phyloP scores from a whole-genome alignment of 2,888 invertebrate species.

The Scaptodrosophila latifasciaeformis region DNA sequence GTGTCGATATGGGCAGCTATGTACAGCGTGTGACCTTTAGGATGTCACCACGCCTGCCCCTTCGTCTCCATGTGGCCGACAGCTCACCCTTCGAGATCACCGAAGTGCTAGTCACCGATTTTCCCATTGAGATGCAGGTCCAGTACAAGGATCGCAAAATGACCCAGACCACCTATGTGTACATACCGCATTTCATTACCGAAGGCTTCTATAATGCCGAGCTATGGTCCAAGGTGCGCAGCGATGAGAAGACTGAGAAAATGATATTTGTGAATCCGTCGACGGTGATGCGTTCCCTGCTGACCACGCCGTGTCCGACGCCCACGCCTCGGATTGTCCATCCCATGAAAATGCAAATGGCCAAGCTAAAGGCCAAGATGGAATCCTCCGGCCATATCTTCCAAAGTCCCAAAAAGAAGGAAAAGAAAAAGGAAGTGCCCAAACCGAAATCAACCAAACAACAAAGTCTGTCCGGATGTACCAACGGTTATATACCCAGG shows the following conservation, averaged over 20 bases:
- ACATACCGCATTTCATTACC: constrained; percentile 38
- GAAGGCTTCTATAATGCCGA: constrained; percentile 38
- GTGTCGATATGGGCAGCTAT: constrained; percentile 35
- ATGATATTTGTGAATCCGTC: constrained; percentile 52
- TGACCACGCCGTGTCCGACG: constrained; percentile 13
- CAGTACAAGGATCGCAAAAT: constrained; percentile 33
- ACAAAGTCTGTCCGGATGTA: no score
- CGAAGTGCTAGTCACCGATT: constrained; percentile 39
- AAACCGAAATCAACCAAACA: neutral
- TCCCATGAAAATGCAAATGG: neutral
- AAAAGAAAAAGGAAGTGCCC: neutral
- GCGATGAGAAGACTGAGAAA: constrained; percentile 42
- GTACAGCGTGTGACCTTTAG: constrained; percentile 44
- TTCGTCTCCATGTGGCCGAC: constrained; percentile 41
- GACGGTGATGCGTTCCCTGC: constrained; percentile 13
- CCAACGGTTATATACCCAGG: no score
- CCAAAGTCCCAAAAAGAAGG: neutral
- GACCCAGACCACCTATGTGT: constrained; percentile 46
- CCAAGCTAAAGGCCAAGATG: neutral
- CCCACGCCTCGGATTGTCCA: no score
- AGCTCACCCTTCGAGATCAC: constrained; percentile 37
- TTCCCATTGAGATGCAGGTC: constrained; percentile 29
- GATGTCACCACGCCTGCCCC: constrained; percentile 43
- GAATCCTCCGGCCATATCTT: neutral
- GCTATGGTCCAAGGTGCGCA: constrained; percentile 1